Evolutionary conservation across 1,140 invertebrate genomes (phyloP).

Genomic region (Diorhabda elongata): DNA sequence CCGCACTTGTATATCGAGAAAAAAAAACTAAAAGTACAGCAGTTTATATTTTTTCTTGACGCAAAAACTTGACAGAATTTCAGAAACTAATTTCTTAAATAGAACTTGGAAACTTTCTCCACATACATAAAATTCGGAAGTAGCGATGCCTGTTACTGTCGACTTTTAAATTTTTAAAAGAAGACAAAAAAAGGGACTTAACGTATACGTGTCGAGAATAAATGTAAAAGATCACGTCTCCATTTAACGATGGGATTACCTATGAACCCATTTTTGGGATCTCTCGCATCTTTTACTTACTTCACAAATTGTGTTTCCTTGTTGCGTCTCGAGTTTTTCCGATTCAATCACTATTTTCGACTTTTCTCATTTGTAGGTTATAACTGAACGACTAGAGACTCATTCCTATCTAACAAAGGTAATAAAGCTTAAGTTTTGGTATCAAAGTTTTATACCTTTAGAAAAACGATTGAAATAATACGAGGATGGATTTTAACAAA

Average conservation of each 20-base stretch:
- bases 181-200: slow-evolving; percentile 17
- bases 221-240: slow-evolving; percentile 35
- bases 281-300: slow-evolving; percentile 32
- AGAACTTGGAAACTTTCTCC: too few species aligned
- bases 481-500: too few species aligned
- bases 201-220: slow-evolving; percentile 33
- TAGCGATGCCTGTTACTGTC: slow-evolving; percentile 33
- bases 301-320: slow-evolving; percentile 41
- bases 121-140: slow-evolving; percentile 25
- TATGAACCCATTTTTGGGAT: slow-evolving; percentile 27
- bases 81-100: too few species aligned
- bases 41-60: too few species aligned
- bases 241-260: slow-evolving; percentile 39
- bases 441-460: too few species aligned
- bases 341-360: slow-evolving; percentile 31
- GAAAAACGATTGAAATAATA: too few species aligned
- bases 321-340: slow-evolving; percentile 33
- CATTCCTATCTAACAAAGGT: too few species aligned
- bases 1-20: too few species aligned
- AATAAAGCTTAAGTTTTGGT: too few species aligned
- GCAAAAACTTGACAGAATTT: too few species aligned
- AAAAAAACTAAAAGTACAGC: too few species aligned
- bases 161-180: slow-evolving; percentile 23
- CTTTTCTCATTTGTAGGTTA: slow-evolving; percentile 3
- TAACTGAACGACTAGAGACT: background rate